Evolutionary conservation across 2,797 vertebrate species (phyloP), one percentile per base, ranked within the genome.

Genomic region (Kryptopterus vitreolus): DNA sequence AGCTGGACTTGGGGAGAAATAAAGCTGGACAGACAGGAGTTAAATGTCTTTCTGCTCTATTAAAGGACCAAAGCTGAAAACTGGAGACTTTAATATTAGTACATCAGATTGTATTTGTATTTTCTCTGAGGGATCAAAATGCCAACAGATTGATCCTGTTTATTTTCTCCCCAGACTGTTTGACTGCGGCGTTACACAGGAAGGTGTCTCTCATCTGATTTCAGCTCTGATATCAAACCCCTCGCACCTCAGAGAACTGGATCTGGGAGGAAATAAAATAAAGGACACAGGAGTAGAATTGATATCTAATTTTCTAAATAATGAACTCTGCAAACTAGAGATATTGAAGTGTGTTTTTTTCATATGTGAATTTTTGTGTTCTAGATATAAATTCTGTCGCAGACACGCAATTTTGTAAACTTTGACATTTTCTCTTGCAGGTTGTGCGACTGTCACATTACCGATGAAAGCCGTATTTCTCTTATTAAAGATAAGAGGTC

Each of bases 151-250:
- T 12, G 29, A 3, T 24, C 4, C 53, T 8, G 11, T 59, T 26
- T 59, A 59, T 55, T 52, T 33, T 57, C 75, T 65, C 20, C 20
- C 13, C 68, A 65, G 80, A 43, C 31, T 82, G 22, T 35, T 38
- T 38, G 57, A 82, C 50, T 72, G 69, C 38, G 18, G 18, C 18
- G 50, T 79, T 31, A 52, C 77, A 31, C 43, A 61, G 50, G 52
- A 71, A 52, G 46, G 52, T 43, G 48, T 29, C 35, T 18, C 7
- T 62, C 46, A 16, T 53, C 29, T 81, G 74, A 62, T 57, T 53
- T 31, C 59, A 76, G 65, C 46, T 70, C 63, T 83, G 33, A 46
- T 3, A 6, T 31, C 29, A 5, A 81, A 81, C 65, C 74, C 74
- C 18, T 57, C 12, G 61, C 68, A 48, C 59, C 59, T 82, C 20